Percentiles rank a stretch among this genome's conserved stretches.
phyloP scores from a whole-genome alignment of 2,113 vertebrate genomes.

The Rousettus leschenaultii region DNA sequence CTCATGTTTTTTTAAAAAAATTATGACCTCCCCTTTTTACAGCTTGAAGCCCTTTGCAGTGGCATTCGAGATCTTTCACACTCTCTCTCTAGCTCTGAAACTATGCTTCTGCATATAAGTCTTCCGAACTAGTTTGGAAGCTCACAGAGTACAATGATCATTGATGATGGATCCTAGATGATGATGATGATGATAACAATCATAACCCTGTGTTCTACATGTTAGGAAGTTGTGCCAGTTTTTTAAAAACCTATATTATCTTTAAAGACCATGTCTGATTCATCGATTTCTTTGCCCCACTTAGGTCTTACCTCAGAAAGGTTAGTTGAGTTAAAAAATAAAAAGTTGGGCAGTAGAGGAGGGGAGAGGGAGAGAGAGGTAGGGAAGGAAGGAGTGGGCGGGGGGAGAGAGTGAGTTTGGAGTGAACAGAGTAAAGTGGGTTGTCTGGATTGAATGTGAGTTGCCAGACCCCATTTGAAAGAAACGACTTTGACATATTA shows the following conservation, averaged over 20 bases:
- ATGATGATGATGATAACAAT: neutral
- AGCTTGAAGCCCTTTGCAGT: neutral
- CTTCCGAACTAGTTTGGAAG: constrained; percentile 11
- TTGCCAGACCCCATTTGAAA: neutral
- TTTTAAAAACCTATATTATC: neutral
- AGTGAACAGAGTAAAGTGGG: neutral
- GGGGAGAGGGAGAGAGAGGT: neutral
- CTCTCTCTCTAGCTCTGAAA: neutral
- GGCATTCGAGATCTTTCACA: neutral
- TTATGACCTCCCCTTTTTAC: neutral
- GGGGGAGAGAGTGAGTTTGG: neutral
- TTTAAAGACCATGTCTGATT: neutral
- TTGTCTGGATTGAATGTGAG: neutral
- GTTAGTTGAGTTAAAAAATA: neutral
- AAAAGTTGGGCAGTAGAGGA: neutral
- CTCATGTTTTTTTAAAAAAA: constrained; percentile 1
- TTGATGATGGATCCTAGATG: neutral
- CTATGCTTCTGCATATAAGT: neutral
- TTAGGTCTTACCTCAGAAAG: neutral
- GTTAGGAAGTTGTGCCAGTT: neutral
- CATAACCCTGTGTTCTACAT: neutral
- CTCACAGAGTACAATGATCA: neutral
- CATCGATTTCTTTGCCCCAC: neutral
- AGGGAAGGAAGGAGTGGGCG: neutral
- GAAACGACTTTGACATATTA: neutral